Conservation (phyloP, 2,888 invertebrate species). For the Chaetogeoica ovagalla region DNA sequence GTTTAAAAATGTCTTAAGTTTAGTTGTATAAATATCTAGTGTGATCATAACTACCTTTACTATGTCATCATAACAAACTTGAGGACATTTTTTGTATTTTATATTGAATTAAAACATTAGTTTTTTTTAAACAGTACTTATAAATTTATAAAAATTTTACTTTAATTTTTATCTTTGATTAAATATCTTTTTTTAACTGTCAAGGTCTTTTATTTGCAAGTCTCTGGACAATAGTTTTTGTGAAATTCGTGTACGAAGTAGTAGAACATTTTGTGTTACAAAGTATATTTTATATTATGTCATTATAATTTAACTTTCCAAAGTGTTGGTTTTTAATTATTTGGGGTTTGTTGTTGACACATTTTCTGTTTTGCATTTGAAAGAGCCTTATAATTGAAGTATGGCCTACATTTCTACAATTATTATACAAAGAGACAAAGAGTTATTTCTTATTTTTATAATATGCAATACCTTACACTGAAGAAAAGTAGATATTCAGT, state of each 20-base stretch:
- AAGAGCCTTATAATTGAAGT: neutral
- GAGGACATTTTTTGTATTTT: neutral
- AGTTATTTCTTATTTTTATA: neutral
- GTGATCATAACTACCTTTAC: neutral
- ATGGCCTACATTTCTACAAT: neutral
- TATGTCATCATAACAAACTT: neutral
- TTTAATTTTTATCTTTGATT: neutral
- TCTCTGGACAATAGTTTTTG: neutral
- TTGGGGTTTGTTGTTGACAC: neutral
- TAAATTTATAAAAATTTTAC: neutral
- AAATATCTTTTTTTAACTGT: neutral
- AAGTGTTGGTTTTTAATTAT: neutral
- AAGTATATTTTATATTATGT: neutral
- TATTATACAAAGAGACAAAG: neutral
- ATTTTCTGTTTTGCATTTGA: slow-evolving; percentile 5
- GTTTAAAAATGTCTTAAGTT: neutral
- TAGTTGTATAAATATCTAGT: neutral
- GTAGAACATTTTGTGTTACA: neutral
- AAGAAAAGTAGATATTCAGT: neutral
- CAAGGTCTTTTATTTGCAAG: neutral
- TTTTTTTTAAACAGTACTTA: neutral
- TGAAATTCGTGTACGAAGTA: neutral
- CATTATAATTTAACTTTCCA: neutral
- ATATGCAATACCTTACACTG: neutral
- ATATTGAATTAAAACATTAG: neutral